Evolutionary conservation across 2,797 vertebrate genomes (phyloP).

Genomic region (Macroramphosus scolopax): DNA sequence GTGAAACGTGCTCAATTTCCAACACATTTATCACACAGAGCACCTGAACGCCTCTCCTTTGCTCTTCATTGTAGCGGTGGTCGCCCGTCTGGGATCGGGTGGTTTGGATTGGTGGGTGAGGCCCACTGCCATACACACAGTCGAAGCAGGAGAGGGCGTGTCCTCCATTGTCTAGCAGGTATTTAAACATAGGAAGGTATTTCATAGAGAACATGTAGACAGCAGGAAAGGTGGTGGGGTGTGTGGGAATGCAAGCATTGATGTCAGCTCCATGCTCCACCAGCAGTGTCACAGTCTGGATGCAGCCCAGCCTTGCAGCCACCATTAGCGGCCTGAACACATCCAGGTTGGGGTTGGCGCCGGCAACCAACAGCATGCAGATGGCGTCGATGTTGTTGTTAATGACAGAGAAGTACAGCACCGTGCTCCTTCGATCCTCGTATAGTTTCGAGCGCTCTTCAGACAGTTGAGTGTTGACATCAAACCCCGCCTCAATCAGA

Average conservation of each 20-base stretch:
- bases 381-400: constrained; percentile 86
- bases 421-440: constrained; percentile 86
- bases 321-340: constrained; percentile 87
- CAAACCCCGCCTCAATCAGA: constrained; percentile 85
- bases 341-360: constrained; percentile 89
- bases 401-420: constrained; percentile 87
- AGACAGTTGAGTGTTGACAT: constrained; percentile 85
- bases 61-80: neutral
- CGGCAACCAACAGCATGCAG: constrained; percentile 81
- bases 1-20: neutral
- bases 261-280: constrained; percentile 89
- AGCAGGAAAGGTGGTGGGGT: constrained; percentile 90
- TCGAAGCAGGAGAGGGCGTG: constrained; percentile 85
- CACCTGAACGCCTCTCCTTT: constrained; percentile 53
- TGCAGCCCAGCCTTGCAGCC: constrained; percentile 84
- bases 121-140: constrained; percentile 80
- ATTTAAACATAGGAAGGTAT: constrained; percentile 86
- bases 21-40: no score
- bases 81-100: constrained; percentile 32
- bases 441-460: constrained; percentile 82
- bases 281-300: constrained; percentile 81
- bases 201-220: constrained; percentile 92
- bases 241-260: constrained; percentile 82
- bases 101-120: constrained; percentile 81
- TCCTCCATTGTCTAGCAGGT: constrained; percentile 88